A percentile compares a stretch with the other conserved stretches of the same genome.
Conservation (phyloP, 2,888 invertebrate species). For the Dysmachus trigonus region DNA sequence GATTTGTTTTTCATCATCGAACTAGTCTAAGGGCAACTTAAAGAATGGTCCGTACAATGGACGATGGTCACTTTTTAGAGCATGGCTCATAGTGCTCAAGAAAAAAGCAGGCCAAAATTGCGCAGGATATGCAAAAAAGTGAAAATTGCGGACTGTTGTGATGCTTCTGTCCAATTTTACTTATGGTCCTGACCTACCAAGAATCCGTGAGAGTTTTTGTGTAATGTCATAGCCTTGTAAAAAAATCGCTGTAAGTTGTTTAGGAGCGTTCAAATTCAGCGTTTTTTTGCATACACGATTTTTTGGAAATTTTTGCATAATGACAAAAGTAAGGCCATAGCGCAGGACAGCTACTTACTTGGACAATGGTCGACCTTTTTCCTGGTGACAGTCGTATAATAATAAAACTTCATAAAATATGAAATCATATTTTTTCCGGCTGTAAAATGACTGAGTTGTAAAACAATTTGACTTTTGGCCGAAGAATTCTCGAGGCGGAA, state of each 20-base stretch:
- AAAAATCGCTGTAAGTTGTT: background rate
- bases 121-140: background rate
- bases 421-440: constrained; percentile 11
- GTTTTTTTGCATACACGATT: background rate
- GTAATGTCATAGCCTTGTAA: background rate
- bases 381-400: background rate
- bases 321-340: background rate
- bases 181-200: background rate
- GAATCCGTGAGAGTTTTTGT: background rate
- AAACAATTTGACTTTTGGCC: background rate
- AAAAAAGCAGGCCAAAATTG: background rate
- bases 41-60: background rate
- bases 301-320: constrained; percentile 11
- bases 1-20: background rate
- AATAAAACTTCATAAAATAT: constrained; percentile 20
- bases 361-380: background rate
- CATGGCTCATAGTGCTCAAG: background rate
- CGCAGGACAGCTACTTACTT: background rate
- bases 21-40: background rate
- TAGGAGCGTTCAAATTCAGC: background rate
- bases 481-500: background rate
- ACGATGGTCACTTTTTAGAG: constrained; percentile 18
- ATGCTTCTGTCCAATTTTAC: background rate
- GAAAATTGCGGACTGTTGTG: background rate
- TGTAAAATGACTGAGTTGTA: background rate